A percentile compares a stretch with the other conserved stretches of the same genome.
phyloP scores from a whole-genome alignment of 2,113 vertebrate genomes.

The Callipepla squamata region DNA sequence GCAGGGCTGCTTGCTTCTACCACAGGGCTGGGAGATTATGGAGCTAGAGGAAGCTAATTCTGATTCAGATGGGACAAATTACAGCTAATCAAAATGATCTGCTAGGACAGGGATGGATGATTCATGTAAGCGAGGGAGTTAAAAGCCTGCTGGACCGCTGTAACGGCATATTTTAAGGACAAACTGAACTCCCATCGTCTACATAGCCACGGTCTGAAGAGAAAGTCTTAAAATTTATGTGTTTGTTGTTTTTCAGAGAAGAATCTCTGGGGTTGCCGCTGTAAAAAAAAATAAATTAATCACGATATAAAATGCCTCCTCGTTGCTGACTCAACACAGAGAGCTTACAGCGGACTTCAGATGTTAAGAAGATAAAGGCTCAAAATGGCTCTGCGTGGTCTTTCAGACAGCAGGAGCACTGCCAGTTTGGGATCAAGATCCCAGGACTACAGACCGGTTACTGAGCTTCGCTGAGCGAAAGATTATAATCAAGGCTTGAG shows the following conservation, averaged over 20 bases:
- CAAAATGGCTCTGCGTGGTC: background rate
- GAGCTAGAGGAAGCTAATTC: slow-evolving; percentile 9
- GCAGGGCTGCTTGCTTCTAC: background rate
- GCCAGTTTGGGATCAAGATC: background rate
- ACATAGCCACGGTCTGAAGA: background rate
- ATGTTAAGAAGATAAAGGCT: background rate
- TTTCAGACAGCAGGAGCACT: background rate
- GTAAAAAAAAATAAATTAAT: background rate
- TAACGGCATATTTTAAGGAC: background rate
- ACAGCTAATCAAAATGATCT: slow-evolving; percentile 40
- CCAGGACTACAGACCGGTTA: background rate
- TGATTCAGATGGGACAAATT: slow-evolving; percentile 29
- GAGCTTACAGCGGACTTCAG: background rate
- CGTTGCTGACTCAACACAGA: background rate
- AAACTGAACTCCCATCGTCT: background rate
- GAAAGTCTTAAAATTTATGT: background rate
- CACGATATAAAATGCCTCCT: background rate
- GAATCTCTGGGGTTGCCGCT: background rate
- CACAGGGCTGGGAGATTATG: background rate
- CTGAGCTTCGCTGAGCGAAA: background rate
- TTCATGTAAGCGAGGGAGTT: background rate
- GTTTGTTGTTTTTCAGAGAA: background rate
- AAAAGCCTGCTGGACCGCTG: background rate
- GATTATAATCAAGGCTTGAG: slow-evolving; percentile 3
- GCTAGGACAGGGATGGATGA: background rate